phyloP scores from a whole-genome alignment of 2,113 vertebrate species.

The Lates calcarifer region DNA sequence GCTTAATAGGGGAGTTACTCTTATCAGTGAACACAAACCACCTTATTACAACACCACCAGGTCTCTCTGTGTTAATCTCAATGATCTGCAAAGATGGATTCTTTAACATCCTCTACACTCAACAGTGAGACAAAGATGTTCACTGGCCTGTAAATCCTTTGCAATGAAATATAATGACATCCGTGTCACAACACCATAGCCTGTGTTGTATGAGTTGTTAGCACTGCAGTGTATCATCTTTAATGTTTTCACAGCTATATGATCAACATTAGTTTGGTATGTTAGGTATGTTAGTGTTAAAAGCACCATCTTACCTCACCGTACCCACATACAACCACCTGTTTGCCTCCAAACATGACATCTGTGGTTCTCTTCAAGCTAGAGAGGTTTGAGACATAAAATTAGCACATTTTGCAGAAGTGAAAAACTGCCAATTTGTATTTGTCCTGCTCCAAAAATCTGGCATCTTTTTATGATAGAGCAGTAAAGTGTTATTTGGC shows the following conservation, averaged over 20 bases:
- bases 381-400: constrained; percentile 36
- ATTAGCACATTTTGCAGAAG: constrained; percentile 24
- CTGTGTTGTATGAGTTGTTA: not conserved
- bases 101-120: not conserved
- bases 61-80: not conserved
- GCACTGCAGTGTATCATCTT: not conserved
- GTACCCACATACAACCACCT: constrained; percentile 98
- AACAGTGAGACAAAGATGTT: not conserved
- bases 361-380: constrained; percentile 99
- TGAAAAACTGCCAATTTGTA: constrained; percentile 2
- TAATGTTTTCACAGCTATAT: constrained; percentile 1
- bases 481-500: not conserved
- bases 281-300: not conserved
- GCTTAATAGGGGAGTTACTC: not conserved
- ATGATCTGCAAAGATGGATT: not conserved
- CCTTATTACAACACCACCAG: not conserved
- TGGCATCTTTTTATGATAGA: not conserved
- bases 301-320: constrained; percentile 89
- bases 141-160: not conserved
- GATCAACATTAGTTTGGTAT: not conserved
- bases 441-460: not conserved
- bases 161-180: not conserved
- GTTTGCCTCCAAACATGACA: constrained; percentile 99
- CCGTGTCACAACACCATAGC: not conserved
- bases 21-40: not conserved